Conservation (phyloP, 23 tunicate genomes). For the Halocynthia roretzi region DNA sequence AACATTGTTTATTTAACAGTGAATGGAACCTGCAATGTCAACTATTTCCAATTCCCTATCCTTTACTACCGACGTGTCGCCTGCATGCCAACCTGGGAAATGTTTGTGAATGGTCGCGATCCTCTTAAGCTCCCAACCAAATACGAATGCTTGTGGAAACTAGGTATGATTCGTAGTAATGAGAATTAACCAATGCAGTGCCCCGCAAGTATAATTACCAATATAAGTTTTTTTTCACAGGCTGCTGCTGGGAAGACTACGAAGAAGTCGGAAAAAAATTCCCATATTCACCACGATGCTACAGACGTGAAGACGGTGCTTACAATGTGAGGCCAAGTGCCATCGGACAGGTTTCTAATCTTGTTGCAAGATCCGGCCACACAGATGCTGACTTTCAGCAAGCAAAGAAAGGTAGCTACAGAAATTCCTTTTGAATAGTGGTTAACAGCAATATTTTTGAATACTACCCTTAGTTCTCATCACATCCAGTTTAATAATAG, state of each 20-base stretch:
- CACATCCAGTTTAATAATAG: too few relatives aligned
- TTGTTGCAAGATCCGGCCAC: slow-evolving; percentile 11
- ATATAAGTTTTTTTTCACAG: slow-evolving; percentile 7
- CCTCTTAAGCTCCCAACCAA: slow-evolving; percentile 60
- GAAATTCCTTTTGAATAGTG: too few relatives aligned
- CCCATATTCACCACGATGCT: slow-evolving; percentile 72
- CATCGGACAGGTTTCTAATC: background rate
- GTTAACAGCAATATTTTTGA: too few relatives aligned
- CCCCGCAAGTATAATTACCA: background rate
- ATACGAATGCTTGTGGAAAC: slow-evolving; percentile 71
- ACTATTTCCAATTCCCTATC: slow-evolving; percentile 55
- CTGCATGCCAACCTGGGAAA: slow-evolving; percentile 52
- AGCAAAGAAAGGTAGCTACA: too few relatives aligned
- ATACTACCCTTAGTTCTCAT: too few relatives aligned
- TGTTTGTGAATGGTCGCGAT: slow-evolving; percentile 55
- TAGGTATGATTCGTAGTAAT: slow-evolving; percentile 33
- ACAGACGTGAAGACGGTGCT: slow-evolving; percentile 57
- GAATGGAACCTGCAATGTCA: slow-evolving; percentile 68
- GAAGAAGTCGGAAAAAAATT: slow-evolving; percentile 50
- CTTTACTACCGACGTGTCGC: slow-evolving; percentile 76
- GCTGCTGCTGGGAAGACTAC: slow-evolving; percentile 92
- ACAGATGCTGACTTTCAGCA: too few relatives aligned
- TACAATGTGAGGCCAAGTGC: slow-evolving; percentile 12
- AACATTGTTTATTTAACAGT: slow-evolving; percentile 24
- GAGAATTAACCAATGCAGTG: background rate